Percentiles rank a stretch among this genome's conserved stretches.
phyloP scores from a whole-genome alignment of 2,797 vertebrate species.

The Sciurus carolinensis region DNA sequence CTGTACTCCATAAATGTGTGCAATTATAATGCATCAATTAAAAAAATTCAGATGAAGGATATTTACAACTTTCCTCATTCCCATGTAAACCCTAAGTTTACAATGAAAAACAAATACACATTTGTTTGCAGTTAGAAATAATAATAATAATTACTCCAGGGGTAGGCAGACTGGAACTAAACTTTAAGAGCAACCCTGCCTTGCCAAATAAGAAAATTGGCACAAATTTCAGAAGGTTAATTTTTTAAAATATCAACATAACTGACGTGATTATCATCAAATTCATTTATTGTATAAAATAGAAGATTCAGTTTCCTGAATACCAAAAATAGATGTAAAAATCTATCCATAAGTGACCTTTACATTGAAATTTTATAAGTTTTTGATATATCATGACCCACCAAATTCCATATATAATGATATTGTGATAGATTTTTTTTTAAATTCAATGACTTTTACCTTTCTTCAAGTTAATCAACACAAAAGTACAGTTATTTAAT shows the following conservation, averaged over 20 bases:
- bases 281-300: constrained; percentile 45
- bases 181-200: neutral
- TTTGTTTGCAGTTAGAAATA: neutral
- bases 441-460: constrained; percentile 29
- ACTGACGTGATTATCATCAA: neutral
- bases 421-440: constrained; percentile 17
- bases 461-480: neutral
- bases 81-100: neutral
- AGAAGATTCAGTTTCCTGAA: constrained; percentile 42
- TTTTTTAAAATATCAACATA: constrained; percentile 34
- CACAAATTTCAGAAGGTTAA: constrained; percentile 19
- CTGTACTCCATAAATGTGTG: neutral
- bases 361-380: neutral
- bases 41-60: neutral
- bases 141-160: neutral
- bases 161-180: neutral
- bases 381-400: neutral
- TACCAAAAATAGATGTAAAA: constrained; percentile 20
- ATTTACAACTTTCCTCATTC: neutral
- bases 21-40: neutral
- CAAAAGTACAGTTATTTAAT: neutral
- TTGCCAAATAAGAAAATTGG: neutral
- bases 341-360: neutral
- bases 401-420: constrained; percentile 14
- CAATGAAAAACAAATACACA: neutral